Evolutionary conservation across 2,797 vertebrate species (phyloP), one percentile per base, ranked within the genome.

Genomic region (Cirrhinus molitorella): DNA sequence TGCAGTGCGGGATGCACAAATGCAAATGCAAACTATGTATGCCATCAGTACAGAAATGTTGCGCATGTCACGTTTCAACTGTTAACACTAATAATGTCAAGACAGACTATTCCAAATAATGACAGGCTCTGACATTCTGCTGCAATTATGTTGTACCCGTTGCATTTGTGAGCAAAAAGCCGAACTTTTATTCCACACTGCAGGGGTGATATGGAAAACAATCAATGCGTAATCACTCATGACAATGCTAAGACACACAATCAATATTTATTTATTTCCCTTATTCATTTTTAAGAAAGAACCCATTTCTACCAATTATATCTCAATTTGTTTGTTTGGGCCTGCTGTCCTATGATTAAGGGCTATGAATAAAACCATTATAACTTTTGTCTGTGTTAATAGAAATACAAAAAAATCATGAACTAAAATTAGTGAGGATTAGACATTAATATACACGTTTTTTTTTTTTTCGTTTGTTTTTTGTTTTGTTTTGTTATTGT

Each of bases 231-330:
- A 68, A 84, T 79, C 51, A 77, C 65, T 85, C 57, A 17, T 66
- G 45, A 85, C 49, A 80, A 74, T 45, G 40, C 61, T 31, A 74
- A 88, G 55, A 81, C 76, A 63, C 73, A 74, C 72, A 87, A 89
- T 90, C 83, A 86, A 90, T 90, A 86, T 88, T 59, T 59, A 77
- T 63, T 63, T 61, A 61, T 61, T 28, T 61, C 57, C 57, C 23
- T 61, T 43, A 37, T 25, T 59, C 51, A 78, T 45, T 87, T 74
- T 81, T 59, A 81, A 63, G 72, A 83, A 81, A 63, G 73, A 88
- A 78, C 53, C 75, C 79, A 84, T 86, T 85, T 76, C 57, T 61
- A 68, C 85, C 31, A 73, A 85, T 86, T 78, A 53, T 59, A 61
- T 37, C 82, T 86, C 65, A 43, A 83, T 90, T 88, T 81, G 45